Evolutionary conservation across 2,888 invertebrate species (phyloP), one percentile per base, ranked within the genome.

Genomic region (Ichneumon xanthorius): DNA sequence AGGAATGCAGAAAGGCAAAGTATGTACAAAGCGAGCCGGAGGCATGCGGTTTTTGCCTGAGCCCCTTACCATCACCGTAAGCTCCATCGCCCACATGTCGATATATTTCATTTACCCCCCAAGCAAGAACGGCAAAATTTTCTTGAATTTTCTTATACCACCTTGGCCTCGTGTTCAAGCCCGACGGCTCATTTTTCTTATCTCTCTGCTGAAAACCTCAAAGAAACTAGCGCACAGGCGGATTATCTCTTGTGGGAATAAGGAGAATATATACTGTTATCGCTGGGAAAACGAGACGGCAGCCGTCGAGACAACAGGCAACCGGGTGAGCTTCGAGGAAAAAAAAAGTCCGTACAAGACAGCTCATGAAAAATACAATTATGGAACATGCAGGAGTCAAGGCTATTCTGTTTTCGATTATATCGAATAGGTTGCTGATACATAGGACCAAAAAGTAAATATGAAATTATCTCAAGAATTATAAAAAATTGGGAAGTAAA

Each of bases 301-400:
- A 63, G 48, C 37, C 37, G 33, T 58, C 61, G n/a, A 58, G 67
- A 68, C 75, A 58, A 75, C 80, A 80, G 80, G 72, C 67, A 33
- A 26, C n/a, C 19, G 26, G 53, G n/a, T 68, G 14, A 45, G 19
- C 37, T 11, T 72, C 53, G 30, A 65, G 22, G 40, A 33, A 9
- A 55, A 68, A 68, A 48, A 67, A 65, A 7, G 14, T 22, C 2
- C 4, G 22, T n/a, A 45, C 61, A 33, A 33, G 19, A 53, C n/a
- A 37, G 37, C 22, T 58, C 16, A 14, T 79, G 71, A 40, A 50
- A 79, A 71, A 67, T 40, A 37, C 45, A 37, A 67, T 67, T 45
- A 40, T 45, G 37, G 4, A 67, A 37, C 19, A 4, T 19, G 33
- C 19, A 67, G 4, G 22, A 19, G 58, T 11, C 22, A 14, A 26